phyloP scores from a whole-genome alignment of 2,888 invertebrate species.

The Aphodius sticticus region DNA sequence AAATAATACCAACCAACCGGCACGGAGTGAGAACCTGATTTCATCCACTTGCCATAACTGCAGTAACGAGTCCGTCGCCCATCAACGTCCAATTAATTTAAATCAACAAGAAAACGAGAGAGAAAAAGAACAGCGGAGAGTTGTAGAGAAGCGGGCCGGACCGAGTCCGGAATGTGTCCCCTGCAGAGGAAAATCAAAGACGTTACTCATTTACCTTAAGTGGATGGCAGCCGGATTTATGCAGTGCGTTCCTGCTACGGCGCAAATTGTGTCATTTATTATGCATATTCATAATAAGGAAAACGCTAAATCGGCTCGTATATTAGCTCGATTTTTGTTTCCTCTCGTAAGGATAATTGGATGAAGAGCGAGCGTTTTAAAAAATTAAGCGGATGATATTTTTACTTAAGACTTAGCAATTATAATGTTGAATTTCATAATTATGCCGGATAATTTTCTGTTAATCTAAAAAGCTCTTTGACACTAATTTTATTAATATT shows the following conservation, averaged over 20 bases:
- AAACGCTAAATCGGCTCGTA: not conserved
- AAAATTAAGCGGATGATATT: not conserved
- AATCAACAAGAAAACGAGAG: conserved; percentile 12
- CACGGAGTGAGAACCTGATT: conserved; percentile 27
- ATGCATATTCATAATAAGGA: conserved; percentile 4
- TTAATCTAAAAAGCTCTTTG: not conserved
- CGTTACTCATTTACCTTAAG: conserved; percentile 4
- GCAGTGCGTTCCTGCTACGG: conserved; percentile 4
- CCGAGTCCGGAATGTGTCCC: not conserved
- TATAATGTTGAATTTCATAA: not conserved
- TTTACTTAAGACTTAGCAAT: not conserved
- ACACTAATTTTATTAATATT: no score
- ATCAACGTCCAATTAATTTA: conserved; percentile 31
- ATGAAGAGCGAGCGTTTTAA: not conserved
- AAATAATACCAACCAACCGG: conserved; percentile 11
- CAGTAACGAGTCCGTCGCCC: conserved; percentile 28
- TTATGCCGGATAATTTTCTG: not conserved
- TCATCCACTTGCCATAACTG: conserved; percentile 13
- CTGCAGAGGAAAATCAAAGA: conserved; percentile 4
- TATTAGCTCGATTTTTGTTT: not conserved
- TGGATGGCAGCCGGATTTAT: not conserved
- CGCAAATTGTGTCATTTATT: conserved; percentile 4
- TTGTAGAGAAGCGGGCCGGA: not conserved
- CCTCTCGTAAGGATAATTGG: not conserved
- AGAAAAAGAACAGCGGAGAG: not conserved